Evolutionary conservation across 2,888 invertebrate genomes (phyloP), one percentile per base, ranked within the genome.

Genomic region (Hipparchia sbordonii): DNA sequence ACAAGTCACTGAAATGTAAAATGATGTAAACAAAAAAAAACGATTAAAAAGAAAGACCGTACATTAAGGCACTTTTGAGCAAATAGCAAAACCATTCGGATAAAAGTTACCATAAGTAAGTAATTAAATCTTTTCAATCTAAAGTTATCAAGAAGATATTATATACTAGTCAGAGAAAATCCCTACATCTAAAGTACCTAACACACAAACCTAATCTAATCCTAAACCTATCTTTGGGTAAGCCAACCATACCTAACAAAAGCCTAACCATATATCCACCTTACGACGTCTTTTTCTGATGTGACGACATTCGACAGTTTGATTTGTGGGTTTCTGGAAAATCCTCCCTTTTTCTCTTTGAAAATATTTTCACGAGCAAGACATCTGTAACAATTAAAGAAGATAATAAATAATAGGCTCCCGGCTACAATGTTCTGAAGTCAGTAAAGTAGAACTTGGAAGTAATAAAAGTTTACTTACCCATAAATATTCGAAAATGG

Each of bases 31-130:
- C 81, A 80, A 76, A 75, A 74, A 61, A 76, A 89, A 87, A 85
- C 82, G 80, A 80, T 84, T 70, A 67, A 51, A 23, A 83, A 89
- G 88, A 87, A 89, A 88, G 83, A 88, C 92, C 92, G 92, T 89
- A 84, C 90, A 93, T 93, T 93, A 92, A 93, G 93, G 91, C 90
- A 71, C 61, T 73, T 62, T 60, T 9, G 10, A 71, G 13, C 39
- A 23, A 68, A 61, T 60, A 12, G 51, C 23, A 59, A 66, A 60
- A 1, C 48, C 12, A 65, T 51, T 52, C 33, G 10, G 12, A 46
- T 13, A 62, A 62, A 62, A 46, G 46, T 65, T 65, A 52, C 23
- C 48, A 10, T 13, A 13, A 62, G 13, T 65, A 6, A 52, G 10
- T 33, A 51, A 12, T 23, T 51, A 39, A 39, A 39, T 48, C 13